Evolutionary conservation across 2,113 vertebrate species (phyloP).

Genomic region (Eurystomus gularis): DNA sequence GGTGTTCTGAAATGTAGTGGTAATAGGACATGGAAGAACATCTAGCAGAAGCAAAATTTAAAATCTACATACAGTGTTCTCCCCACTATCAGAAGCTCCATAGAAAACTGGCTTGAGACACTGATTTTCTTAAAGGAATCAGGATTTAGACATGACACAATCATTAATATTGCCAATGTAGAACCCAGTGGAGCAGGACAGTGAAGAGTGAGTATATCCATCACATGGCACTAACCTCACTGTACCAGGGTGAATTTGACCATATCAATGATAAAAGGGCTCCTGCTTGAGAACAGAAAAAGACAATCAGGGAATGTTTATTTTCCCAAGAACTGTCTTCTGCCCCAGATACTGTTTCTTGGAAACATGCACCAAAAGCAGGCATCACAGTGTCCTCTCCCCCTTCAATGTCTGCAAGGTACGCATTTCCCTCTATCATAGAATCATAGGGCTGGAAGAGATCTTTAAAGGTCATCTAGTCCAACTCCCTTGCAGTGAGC

Average conservation of each 20-base stretch:
- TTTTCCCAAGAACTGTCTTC: neutral
- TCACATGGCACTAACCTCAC: fast-evolving
- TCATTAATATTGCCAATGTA: neutral
- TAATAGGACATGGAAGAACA: neutral
- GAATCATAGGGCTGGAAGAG: too few relatives aligned
- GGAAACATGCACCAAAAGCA: neutral
- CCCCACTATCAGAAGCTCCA: slow-evolving; percentile 54
- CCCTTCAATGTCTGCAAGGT: neutral
- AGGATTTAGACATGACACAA: neutral
- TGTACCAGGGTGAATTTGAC: neutral
- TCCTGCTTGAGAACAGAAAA: neutral
- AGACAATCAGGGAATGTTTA: neutral
- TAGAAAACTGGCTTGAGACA: slow-evolving; percentile 63
- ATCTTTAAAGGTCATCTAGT: too few relatives aligned
- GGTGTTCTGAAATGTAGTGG: neutral
- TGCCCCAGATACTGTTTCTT: neutral
- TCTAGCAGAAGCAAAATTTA: neutral
- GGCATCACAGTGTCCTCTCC: neutral
- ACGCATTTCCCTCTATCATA: neutral
- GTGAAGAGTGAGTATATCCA: neutral
- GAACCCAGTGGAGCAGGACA: neutral
- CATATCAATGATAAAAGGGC: neutral
- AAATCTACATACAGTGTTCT: slow-evolving; percentile 32
- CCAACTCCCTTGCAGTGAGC: too few relatives aligned
- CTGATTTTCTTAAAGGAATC: neutral